Conservation (phyloP, 2,888 invertebrate genomes). For the Pteria penguin region DNA sequence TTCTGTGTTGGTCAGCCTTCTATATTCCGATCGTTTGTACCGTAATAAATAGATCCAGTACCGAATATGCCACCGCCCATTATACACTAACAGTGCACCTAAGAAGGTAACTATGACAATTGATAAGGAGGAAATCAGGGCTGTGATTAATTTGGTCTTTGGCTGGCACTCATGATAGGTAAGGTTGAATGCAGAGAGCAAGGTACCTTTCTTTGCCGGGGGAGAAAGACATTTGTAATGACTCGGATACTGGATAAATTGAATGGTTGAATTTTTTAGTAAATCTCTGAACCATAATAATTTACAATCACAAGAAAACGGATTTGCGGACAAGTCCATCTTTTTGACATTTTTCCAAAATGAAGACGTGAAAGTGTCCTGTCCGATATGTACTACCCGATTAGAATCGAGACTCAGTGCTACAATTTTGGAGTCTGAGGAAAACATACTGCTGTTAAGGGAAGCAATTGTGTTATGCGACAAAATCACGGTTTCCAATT, state of each 20-base stretch:
- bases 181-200: background rate
- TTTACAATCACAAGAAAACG: constrained; percentile 84
- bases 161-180: background rate
- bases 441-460: background rate
- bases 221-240: constrained; percentile 9
- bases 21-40: background rate
- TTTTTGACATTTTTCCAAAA: constrained; percentile 61
- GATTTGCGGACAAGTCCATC: constrained; percentile 83
- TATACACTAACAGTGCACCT: constrained; percentile 70
- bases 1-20: constrained; percentile 43
- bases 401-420: background rate
- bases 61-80: constrained; percentile 83
- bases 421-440: background rate
- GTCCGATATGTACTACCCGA: background rate
- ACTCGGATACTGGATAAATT: background rate
- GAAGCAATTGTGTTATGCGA: background rate
- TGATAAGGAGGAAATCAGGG: background rate
- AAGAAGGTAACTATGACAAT: background rate
- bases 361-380: constrained; percentile 22
- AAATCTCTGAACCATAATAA: constrained; percentile 64
- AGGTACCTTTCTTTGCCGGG: background rate
- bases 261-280: constrained; percentile 4
- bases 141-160: background rate
- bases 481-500: background rate
- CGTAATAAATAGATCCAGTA: constrained; percentile 81